A percentile compares a stretch with the other conserved stretches of the same genome.
Evolutionary conservation across 2,888 invertebrate species (phyloP).

Genomic region (Oeneis ivallda): DNA sequence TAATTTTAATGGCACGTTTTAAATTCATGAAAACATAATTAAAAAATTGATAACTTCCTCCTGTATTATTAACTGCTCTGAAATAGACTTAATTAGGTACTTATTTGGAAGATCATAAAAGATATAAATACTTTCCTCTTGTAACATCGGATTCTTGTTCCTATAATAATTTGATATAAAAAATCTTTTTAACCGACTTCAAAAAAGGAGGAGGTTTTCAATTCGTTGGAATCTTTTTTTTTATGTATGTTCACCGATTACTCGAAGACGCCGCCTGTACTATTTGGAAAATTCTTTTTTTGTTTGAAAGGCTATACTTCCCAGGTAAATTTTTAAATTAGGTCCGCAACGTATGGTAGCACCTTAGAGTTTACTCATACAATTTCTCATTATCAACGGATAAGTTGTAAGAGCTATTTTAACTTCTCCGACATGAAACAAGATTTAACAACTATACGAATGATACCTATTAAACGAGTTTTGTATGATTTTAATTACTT

Average conservation of each 20-base stretch:
- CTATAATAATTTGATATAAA: no score
- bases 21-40: not conserved
- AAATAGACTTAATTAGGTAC: not conserved
- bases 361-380: conserved; percentile 17
- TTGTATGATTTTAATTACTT: conserved; percentile 7
- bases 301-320: no score
- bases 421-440: conserved; percentile 3
- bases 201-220: no score
- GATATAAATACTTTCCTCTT: conserved; percentile 5
- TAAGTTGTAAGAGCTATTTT: conserved; percentile 16
- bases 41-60: not conserved
- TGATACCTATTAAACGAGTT: not conserved
- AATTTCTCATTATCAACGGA: conserved; percentile 17
- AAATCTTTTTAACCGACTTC: no score
- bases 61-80: not conserved
- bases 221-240: no score
- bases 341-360: not conserved
- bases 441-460: not conserved
- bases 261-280: no score
- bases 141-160: not conserved
- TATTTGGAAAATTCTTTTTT: no score
- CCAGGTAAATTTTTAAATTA: not conserved
- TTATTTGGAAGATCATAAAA: not conserved
- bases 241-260: no score
- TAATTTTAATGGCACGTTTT: not conserved